Evolutionary conservation across 2,888 invertebrate genomes (phyloP).

Genomic region (Bruchidius siliquastri): DNA sequence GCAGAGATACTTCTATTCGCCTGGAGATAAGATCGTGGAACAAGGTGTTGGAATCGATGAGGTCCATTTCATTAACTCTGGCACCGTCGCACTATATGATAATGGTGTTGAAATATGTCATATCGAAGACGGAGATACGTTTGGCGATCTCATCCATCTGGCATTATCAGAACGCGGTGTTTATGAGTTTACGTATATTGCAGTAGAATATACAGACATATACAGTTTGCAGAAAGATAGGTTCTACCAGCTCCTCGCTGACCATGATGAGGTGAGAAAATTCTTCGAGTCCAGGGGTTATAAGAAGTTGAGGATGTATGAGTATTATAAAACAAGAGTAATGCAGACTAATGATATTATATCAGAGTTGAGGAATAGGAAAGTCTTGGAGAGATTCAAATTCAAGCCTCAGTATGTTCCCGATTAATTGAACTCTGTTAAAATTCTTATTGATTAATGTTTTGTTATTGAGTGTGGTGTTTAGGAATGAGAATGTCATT

Average conservation of each 20-base stretch:
- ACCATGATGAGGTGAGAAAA: neutral
- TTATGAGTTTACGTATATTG: conserved; percentile 1
- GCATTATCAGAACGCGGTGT: no score
- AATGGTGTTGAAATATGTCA: conserved; percentile 12
- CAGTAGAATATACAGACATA: neutral
- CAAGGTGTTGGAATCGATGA: conserved; percentile 6
- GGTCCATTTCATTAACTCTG: conserved; percentile 13
- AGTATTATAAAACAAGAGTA: neutral
- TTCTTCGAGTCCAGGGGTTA: neutral
- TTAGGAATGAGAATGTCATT: no score
- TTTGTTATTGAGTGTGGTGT: no score
- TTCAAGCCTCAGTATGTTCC: neutral
- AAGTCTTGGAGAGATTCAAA: neutral
- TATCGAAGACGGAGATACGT: conserved; percentile 12
- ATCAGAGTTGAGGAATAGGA: neutral
- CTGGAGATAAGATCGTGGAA: conserved; percentile 12
- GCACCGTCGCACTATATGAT: conserved; percentile 12
- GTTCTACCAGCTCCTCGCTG: neutral
- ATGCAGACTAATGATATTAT: neutral
- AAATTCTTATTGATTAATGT: no score
- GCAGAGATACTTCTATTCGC: conserved; percentile 11
- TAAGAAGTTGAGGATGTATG: neutral
- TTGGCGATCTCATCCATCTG: conserved; percentile 7
- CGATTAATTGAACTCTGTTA: no score
- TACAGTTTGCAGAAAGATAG: neutral